phyloP scores from a whole-genome alignment of 2,797 vertebrate species.

The Hyperoplus lanceolatus region DNA sequence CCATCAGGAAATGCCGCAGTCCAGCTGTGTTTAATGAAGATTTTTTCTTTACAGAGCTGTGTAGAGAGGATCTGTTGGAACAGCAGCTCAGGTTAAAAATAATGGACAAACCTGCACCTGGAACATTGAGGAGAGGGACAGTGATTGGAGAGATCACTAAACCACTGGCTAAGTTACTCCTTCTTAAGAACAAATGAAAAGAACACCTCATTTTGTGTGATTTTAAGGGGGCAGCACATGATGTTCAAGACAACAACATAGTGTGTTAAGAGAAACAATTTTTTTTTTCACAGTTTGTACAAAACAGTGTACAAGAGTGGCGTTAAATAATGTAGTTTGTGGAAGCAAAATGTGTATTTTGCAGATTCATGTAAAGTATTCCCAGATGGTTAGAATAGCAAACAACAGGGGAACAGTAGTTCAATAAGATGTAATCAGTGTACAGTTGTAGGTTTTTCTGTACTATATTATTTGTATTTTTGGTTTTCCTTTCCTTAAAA shows the following conservation, averaged over 20 bases:
- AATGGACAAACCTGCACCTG: constrained; percentile 74
- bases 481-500: background rate
- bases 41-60: constrained; percentile 83
- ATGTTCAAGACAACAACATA: background rate
- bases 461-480: background rate
- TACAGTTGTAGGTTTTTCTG: background rate
- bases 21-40: constrained; percentile 82
- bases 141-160: constrained; percentile 73
- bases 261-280: background rate
- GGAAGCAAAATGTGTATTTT: background rate
- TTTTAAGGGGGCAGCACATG: background rate
- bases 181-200: constrained; percentile 19
- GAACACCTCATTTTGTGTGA: background rate
- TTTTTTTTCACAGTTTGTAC: background rate
- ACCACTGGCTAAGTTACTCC: constrained; percentile 74
- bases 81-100: constrained; percentile 81
- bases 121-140: constrained; percentile 66
- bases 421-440: background rate
- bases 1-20: constrained; percentile 74
- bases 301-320: background rate
- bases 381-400: background rate
- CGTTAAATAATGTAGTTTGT: background rate
- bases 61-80: constrained; percentile 59
- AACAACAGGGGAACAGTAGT: background rate
- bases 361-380: background rate